Percentiles rank a stretch among this genome's conserved stretches.
Evolutionary conservation across 2,797 vertebrate genomes (phyloP).

Genomic region (Cyprinodon diabolis): DNA sequence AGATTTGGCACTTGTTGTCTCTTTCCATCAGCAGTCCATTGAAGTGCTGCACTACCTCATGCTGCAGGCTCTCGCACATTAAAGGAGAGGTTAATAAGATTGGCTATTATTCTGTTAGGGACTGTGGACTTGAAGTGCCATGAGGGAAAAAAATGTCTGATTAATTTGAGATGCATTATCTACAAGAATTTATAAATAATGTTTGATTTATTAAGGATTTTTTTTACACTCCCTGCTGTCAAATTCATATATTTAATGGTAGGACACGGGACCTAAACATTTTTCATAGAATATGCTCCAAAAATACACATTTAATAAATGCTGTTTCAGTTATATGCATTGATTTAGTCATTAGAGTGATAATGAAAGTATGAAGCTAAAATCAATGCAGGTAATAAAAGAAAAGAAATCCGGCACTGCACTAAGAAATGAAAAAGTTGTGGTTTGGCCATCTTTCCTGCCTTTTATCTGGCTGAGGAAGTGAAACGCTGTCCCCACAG

Average conservation of each 20-base stretch:
- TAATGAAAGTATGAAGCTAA: slow-evolving; percentile 21
- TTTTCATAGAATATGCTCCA: neutral
- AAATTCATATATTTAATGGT: neutral
- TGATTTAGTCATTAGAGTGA: slow-evolving; percentile 12
- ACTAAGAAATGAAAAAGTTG: slow-evolving; percentile 20
- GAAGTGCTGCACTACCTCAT: slow-evolving; percentile 45
- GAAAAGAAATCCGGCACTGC: slow-evolving; percentile 33
- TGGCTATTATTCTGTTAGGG: slow-evolving; percentile 78
- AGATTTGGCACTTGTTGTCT: slow-evolving; percentile 68
- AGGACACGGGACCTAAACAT: neutral
- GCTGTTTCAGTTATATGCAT: neutral
- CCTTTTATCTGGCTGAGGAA: slow-evolving; percentile 62
- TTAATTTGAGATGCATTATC: slow-evolving; percentile 69
- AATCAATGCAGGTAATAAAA: slow-evolving; percentile 6
- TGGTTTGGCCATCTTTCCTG: slow-evolving; percentile 29
- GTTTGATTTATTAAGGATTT: slow-evolving; percentile 23
- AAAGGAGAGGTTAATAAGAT: slow-evolving; percentile 83
- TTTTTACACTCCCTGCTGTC: neutral
- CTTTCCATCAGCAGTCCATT: slow-evolving; percentile 60
- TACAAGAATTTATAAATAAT: slow-evolving; percentile 64
- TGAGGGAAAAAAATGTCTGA: slow-evolving; percentile 62
- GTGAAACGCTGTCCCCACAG: slow-evolving; percentile 71
- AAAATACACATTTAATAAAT: neutral
- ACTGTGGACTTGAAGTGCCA: slow-evolving; percentile 67
- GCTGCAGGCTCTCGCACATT: slow-evolving; percentile 70